Evolutionary conservation across 92 coral and sea anemone genomes (phyloP).

Genomic region (Pocillopora meandrina): DNA sequence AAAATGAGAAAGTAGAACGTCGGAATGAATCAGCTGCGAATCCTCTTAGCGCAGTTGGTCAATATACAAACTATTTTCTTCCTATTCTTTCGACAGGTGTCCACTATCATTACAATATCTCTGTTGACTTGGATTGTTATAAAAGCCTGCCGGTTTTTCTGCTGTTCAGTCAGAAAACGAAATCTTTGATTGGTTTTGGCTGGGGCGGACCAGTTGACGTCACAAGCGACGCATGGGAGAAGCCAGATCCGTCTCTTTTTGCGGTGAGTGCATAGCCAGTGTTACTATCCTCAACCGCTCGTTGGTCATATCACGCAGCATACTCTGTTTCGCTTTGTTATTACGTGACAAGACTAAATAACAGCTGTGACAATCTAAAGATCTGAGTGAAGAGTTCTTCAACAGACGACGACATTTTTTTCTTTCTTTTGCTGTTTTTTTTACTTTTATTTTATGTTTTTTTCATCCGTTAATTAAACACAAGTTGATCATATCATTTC

Average conservation of each 20-base stretch:
- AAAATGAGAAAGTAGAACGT: too few relatives aligned
- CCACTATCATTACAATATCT: conserved; percentile 87
- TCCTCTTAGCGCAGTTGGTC: too few relatives aligned
- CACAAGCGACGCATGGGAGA: conserved; percentile 73
- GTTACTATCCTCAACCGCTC: background rate
- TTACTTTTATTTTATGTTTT: background rate
- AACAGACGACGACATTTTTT: background rate
- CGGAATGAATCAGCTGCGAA: too few relatives aligned
- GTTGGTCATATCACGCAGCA: too few relatives aligned
- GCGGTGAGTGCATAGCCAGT: conserved; percentile 43
- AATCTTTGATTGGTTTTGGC: conserved; percentile 81
- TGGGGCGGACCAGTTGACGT: conserved; percentile 74
- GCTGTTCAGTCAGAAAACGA: conserved; percentile 52
- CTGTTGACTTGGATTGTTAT: conserved; percentile 74
- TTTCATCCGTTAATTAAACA: background rate
- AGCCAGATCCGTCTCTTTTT: conserved; percentile 62
- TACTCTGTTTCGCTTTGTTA: too few relatives aligned
- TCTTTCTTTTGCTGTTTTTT: background rate
- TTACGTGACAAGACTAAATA: too few relatives aligned
- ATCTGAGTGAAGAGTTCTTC: too few relatives aligned
- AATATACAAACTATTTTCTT: background rate
- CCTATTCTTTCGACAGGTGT: conserved; percentile 50
- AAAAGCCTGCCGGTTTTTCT: conserved; percentile 81
- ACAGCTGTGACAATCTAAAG: too few relatives aligned
- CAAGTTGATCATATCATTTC: too few relatives aligned